These are phyloP conservation scores for Typhlomys cinereus DNA, from an alignment of 2,113 vertebrate genomes.

Conservation along the genomic window DNA sequence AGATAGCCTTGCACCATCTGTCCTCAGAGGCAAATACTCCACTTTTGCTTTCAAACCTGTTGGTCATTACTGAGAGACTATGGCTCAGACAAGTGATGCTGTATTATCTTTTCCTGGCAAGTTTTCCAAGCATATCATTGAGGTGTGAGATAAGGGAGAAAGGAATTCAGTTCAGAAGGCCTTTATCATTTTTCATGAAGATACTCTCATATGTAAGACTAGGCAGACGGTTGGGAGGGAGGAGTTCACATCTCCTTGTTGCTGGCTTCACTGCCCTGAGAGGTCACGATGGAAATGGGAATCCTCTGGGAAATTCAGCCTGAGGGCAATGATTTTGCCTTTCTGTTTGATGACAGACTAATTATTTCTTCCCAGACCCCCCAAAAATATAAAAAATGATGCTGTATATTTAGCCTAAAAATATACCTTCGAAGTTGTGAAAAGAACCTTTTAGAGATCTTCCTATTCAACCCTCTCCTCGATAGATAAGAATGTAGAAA, in stretches of 20 bases:
- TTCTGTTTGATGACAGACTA: constrained; percentile 4
- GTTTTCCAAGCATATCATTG: constrained; percentile 32
- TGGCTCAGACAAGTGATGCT: background rate
- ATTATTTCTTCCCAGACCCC: background rate
- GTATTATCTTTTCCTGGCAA: background rate
- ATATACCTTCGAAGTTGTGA: constrained; percentile 21
- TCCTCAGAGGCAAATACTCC: constrained; percentile 19
- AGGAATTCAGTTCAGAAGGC: constrained; percentile 53
- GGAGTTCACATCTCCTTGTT: constrained; percentile 32
- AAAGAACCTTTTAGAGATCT: background rate
- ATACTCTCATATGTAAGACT: background rate
- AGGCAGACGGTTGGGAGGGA: background rate
- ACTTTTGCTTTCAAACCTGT: constrained; percentile 28
- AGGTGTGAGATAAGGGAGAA: constrained; percentile 12
- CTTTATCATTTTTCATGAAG: constrained; percentile 47
- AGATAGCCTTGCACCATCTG: background rate
- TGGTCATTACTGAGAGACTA: constrained; percentile 14
- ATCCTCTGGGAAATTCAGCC: constrained; percentile 19
- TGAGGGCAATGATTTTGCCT: constrained; percentile 30
- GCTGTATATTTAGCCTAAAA: constrained; percentile 45
- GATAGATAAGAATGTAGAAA: background rate
- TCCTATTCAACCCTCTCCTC: background rate
- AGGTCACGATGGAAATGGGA: constrained; percentile 28
- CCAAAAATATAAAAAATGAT: background rate
- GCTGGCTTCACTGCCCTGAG: background rate